Base-by-base conservation (phyloP, 2,888 invertebrate genomes). In the Tanypteryx hageni region DNA sequence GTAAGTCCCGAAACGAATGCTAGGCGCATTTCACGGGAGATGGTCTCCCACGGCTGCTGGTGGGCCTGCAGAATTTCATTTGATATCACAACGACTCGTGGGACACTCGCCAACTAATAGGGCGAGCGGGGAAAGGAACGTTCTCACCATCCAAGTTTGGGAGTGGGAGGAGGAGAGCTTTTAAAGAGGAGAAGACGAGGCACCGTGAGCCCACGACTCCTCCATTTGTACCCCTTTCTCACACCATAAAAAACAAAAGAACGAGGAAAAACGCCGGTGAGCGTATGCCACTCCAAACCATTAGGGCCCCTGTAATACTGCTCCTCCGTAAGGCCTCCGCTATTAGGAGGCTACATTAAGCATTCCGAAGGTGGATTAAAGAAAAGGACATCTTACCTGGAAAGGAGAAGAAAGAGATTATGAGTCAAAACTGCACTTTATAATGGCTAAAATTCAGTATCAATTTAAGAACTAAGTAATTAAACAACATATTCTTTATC, bases 21-120 rank as follows among this genome's bases (percentile, higher is more conserved):
- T 56, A 44, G 44, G 1, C 83, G 18, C 56, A 56, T n/a, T 57
- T 56, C 56, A 44, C 9, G 61, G 59, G 59, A 59, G 31, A 59
- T 59, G 59, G 59, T 86, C n/a, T 76, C 89, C 89, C 68, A 89
- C 89, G 68, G 89, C 64, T 89, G 89, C 64, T 89, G 44, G n/a
- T n/a, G 68, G 13, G 31, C 14, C 68, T 44, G 89, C 89, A 61
- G 61, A 89, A 89, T 89, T 89, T 89, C 61, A 89, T 89, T 89
- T 89, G 64, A 27, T 89, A 89, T 89, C 89, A 68, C 68, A 44
- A 89, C 44, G 89, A 56, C 0, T 7, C 22, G 89, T 18, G 89
- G 64, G 89, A 18, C 18, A 31, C 31, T 22, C 4, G 22, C n/a
- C n/a, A 14, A 59, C 31, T 61, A 68, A 68, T 68, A 68, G n/a